These are phyloP conservation scores for Poicephalus gulielmi DNA, from an alignment of 2,113 vertebrate species.

Conservation along the genomic window DNA sequence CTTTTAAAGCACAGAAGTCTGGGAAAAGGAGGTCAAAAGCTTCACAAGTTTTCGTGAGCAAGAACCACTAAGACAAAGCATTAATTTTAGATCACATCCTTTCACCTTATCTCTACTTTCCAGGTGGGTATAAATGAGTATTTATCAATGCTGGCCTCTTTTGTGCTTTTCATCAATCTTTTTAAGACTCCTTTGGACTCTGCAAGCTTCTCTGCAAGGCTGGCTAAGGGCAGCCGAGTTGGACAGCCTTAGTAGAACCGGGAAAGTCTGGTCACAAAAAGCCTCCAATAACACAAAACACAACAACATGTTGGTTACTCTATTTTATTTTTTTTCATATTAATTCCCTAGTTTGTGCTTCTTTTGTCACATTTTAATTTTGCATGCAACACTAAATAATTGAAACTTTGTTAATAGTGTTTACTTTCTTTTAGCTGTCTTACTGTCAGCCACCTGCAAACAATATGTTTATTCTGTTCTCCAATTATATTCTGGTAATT, in stretches of 20 bases:
- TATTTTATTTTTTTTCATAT: not conserved
- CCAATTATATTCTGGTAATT: slow-evolving; percentile 11
- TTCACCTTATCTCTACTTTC: not conserved
- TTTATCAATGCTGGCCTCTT: not conserved
- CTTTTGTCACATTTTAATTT: slow-evolving; percentile 10
- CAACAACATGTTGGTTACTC: not conserved
- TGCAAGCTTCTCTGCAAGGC: not conserved
- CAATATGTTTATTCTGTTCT: not conserved
- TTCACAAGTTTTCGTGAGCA: not conserved
- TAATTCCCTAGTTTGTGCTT: not conserved
- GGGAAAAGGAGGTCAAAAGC: not conserved
- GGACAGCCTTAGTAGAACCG: accelerated
- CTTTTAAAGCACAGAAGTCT: not conserved
- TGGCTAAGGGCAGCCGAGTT: not conserved
- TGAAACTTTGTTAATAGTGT: not conserved
- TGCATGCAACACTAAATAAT: not conserved
- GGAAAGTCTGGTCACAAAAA: not conserved
- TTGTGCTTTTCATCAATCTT: not conserved
- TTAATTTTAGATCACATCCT: not conserved
- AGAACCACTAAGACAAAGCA: not conserved
- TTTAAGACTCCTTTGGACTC: not conserved
- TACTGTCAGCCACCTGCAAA: slow-evolving; percentile 20
- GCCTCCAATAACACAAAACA: not conserved
- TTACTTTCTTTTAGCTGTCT: not conserved
- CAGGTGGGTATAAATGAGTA: not conserved